phyloP scores from a whole-genome alignment of 2,888 invertebrate genomes.

The Pristionchus maxplancki region DNA sequence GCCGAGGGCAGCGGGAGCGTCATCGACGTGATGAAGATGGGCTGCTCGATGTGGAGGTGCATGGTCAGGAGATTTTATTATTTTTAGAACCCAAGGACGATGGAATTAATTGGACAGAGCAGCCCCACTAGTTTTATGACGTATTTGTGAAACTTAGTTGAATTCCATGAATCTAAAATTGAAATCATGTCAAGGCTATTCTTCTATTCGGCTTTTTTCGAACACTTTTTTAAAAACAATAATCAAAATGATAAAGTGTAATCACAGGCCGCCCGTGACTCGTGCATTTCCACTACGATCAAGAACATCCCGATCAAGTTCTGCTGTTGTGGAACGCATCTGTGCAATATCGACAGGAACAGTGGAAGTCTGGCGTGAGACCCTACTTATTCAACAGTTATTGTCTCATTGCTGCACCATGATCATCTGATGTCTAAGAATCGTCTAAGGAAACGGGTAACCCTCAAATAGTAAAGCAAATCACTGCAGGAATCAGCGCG shows the following conservation, averaged over 20 bases:
- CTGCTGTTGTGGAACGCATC: constrained; percentile 49
- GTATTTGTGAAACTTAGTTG: too few relatives aligned
- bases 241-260: too few relatives aligned
- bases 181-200: too few relatives aligned
- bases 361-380: neutral
- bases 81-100: too few relatives aligned
- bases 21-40: constrained; percentile 65
- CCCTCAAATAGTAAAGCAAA: too few relatives aligned
- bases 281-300: constrained; percentile 39
- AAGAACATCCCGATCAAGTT: constrained; percentile 50
- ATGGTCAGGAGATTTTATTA: constrained; percentile 56
- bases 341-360: constrained; percentile 51
- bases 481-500: constrained; percentile 5
- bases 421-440: too few relatives aligned
- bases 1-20: constrained; percentile 42
- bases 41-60: constrained; percentile 69
- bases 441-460: too few relatives aligned
- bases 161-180: too few relatives aligned
- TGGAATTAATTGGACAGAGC: neutral
- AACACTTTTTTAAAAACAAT: neutral
- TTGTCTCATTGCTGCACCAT: neutral
- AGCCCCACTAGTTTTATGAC: too few relatives aligned
- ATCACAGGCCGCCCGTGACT: constrained; percentile 48
- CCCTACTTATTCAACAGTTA: neutral
- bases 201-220: neutral